Evolutionary conservation across 2,888 invertebrate species (phyloP).

Genomic region (Aquatica leii): DNA sequence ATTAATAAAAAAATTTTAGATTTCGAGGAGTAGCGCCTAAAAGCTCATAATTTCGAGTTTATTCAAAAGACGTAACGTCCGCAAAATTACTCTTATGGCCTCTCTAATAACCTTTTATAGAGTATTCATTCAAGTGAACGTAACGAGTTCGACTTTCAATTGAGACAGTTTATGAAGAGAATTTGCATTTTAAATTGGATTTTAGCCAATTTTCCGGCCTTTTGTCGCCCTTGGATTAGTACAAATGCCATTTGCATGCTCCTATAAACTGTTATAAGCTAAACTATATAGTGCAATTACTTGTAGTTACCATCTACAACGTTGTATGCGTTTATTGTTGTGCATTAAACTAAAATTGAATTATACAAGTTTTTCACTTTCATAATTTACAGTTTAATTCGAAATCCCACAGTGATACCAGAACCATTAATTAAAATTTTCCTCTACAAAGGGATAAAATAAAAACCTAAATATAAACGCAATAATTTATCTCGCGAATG

Average conservation of each 20-base stretch:
- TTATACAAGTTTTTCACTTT: too few relatives aligned
- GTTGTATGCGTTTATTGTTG: neutral
- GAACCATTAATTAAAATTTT: too few relatives aligned
- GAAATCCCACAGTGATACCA: too few relatives aligned
- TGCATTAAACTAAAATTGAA: neutral
- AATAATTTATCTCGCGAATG: too few relatives aligned
- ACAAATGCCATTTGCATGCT: constrained; percentile 43
- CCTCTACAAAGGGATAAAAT: too few relatives aligned
- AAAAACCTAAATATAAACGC: too few relatives aligned
- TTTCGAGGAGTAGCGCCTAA: too few relatives aligned
- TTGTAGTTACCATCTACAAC: constrained; percentile 13
- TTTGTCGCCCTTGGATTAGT: constrained; percentile 51
- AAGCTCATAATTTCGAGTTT: neutral
- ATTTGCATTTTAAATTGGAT: constrained; percentile 59
- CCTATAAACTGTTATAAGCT: constrained; percentile 34
- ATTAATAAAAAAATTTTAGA: too few relatives aligned
- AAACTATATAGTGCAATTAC: constrained; percentile 42
- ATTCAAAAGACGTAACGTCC: constrained; percentile 1
- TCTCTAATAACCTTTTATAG: constrained; percentile 31
- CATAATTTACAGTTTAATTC: too few relatives aligned
- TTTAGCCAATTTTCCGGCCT: constrained; percentile 56
- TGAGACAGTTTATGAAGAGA: constrained; percentile 46
- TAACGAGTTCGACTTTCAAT: constrained; percentile 47
- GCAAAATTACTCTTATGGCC: constrained; percentile 29
- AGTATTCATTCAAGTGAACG: constrained; percentile 36